These are phyloP conservation scores for Sycophila texana DNA, from an alignment of 2,888 invertebrate species.

Conservation along the genomic window DNA sequence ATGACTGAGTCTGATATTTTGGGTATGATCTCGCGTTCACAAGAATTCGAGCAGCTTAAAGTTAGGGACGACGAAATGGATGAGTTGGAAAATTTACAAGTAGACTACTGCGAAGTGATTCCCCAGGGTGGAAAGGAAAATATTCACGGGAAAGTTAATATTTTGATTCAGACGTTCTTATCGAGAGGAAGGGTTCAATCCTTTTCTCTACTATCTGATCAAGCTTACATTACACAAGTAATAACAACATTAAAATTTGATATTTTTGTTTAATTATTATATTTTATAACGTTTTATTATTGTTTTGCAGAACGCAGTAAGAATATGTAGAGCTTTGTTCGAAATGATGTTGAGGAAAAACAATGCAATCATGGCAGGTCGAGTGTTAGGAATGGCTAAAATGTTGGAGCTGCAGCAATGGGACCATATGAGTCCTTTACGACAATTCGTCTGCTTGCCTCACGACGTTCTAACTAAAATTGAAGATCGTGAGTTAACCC, in stretches of 20 bases:
- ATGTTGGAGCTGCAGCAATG: slow-evolving; percentile 95
- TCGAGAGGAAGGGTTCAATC: slow-evolving; percentile 88
- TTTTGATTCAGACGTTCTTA: slow-evolving; percentile 92
- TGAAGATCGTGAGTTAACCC: slow-evolving; percentile 84
- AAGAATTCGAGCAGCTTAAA: slow-evolving; percentile 97
- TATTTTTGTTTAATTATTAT: slow-evolving; percentile 17
- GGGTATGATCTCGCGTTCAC: slow-evolving; percentile 92
- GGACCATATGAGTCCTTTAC: slow-evolving; percentile 89
- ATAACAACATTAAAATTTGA: slow-evolving; percentile 50
- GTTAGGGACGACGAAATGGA: slow-evolving; percentile 95
- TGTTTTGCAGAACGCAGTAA: slow-evolving; percentile 87
- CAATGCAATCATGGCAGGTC: slow-evolving; percentile 91
- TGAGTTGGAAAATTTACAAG: slow-evolving; percentile 88
- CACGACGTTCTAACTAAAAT: slow-evolving; percentile 88
- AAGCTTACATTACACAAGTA: slow-evolving; percentile 92
- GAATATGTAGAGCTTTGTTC: slow-evolving; percentile 94
- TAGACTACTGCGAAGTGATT: slow-evolving; percentile 85
- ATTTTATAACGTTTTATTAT: slow-evolving; percentile 59
- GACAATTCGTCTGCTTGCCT: slow-evolving; percentile 89
- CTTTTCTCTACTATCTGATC: slow-evolving; percentile 92
- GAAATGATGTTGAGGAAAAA: slow-evolving; percentile 94
- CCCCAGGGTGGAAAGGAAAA: slow-evolving; percentile 92
- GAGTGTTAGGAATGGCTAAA: slow-evolving; percentile 91
- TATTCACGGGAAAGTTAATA: slow-evolving; percentile 95
- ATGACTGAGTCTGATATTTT: slow-evolving; percentile 93